Evolutionary conservation across 2,113 vertebrate species (phyloP), one percentile per base, ranked within the genome.

Genomic region (Gadus macrocephalus): DNA sequence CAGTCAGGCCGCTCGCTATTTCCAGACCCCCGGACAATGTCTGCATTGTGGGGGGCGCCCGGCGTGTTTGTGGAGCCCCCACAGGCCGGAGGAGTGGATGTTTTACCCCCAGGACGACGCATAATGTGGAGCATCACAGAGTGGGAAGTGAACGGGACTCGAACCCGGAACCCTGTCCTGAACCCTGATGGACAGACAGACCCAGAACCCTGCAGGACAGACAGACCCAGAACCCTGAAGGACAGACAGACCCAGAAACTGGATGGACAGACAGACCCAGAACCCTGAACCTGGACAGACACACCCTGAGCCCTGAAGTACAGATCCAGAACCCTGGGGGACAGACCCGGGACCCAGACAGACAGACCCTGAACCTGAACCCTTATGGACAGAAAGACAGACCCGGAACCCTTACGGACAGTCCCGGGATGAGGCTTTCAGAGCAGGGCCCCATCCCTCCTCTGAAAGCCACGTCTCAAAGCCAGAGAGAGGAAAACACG

Each of bases 21-120:
- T 95, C 89, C 88, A 93, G 94, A 91, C 80, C 84, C 87, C 88
- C 79, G 89, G 88, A 97, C 95, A 98, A 96, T 93, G 92, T 91
- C 84, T 83, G 91, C 92, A 92, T 96, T 97, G 94, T 97, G 91
- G 90, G 79, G 91, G 90, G 79, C 76, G 89, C 90, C 93, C 93
- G 90, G 84, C 93, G 91, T 96, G 95, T 97, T 98, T 96, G 95
- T 93, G 92, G 95, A 96, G 90, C 92, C 92, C 91, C 87, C 91
- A 86, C 93, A 93, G 93, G 92, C 90, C 82, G 89, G 90, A 91
- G 93, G 92, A 93, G 94, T 91, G 91, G 90, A 91, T 91, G 93
- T 93, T 94, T 92, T 92, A 89, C 90, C 86, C 85, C 88, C 85
- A 93, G 67, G 75, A 91, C 92, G 92, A 92, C 91, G 93, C 92